These are phyloP conservation scores for Neogale vison DNA, from an alignment of 2,113 vertebrate genomes.

Conservation along the genomic window DNA sequence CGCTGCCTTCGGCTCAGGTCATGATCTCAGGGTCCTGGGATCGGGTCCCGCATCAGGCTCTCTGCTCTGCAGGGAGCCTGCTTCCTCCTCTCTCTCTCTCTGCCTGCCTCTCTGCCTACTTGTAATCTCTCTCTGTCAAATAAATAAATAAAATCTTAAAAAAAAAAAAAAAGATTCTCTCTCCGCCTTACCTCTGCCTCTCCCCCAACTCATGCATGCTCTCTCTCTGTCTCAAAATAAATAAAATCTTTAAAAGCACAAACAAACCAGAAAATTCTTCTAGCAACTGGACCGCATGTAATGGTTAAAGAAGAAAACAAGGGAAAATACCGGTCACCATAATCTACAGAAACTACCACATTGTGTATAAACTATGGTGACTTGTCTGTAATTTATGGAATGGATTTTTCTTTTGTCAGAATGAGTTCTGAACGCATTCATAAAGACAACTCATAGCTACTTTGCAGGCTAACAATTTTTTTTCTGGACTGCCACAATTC, in stretches of 20 bases:
- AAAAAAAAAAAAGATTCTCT: not conserved
- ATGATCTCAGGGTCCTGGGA: too few species aligned
- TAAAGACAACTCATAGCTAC: not conserved
- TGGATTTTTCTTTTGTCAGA: not conserved
- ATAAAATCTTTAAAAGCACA: not conserved
- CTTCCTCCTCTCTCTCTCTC: too few species aligned
- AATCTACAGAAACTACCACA: not conserved
- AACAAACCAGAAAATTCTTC: conserved; percentile 7
- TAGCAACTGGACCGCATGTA: not conserved
- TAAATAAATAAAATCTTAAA: too few species aligned
- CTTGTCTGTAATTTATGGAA: not conserved
- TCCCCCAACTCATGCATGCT: fast-evolving
- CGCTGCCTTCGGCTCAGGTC: too few species aligned
- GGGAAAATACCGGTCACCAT: not conserved
- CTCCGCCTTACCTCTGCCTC: not conserved
- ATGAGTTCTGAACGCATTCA: not conserved
- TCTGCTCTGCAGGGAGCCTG: too few species aligned
- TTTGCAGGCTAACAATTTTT: not conserved
- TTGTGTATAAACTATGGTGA: not conserved
- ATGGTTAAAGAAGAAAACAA: conserved; percentile 35
- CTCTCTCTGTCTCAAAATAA: not conserved
- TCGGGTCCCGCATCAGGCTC: too few species aligned
- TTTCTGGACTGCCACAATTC: not conserved
- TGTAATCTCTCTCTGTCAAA: too few species aligned
- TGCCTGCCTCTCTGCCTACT: too few species aligned